Evolutionary conservation across 2,113 vertebrate genomes (phyloP).

Genomic region (Pygoscelis adeliae): DNA sequence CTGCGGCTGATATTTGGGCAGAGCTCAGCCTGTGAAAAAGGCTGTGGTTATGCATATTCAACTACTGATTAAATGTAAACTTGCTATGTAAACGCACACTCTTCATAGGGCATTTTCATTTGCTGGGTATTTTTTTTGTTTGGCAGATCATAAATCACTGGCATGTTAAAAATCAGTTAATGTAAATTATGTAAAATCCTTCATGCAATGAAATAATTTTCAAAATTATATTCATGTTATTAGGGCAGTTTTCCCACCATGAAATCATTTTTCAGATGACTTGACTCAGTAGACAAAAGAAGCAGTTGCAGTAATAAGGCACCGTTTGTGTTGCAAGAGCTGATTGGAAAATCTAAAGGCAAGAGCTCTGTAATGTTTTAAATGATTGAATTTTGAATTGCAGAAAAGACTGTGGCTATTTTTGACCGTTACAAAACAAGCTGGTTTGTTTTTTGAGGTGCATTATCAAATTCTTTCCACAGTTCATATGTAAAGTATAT

Average conservation of each 20-base stretch:
- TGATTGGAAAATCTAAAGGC: background rate
- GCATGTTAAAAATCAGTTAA: background rate
- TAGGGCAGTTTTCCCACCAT: background rate
- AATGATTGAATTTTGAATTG: background rate
- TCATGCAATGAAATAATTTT: background rate
- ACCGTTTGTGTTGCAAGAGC: background rate
- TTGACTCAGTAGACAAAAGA: background rate
- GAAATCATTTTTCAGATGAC: background rate
- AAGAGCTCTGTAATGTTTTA: background rate
- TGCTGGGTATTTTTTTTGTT: background rate
- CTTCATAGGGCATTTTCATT: background rate
- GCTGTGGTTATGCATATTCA: background rate
- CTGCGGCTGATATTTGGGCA: background rate
- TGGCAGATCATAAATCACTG: background rate
- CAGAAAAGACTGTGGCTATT: background rate
- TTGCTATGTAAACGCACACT: background rate
- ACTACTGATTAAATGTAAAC: background rate
- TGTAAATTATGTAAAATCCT: background rate
- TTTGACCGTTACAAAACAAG: background rate
- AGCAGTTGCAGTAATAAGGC: background rate
- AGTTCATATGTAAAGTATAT: background rate
- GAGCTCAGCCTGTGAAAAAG: background rate
- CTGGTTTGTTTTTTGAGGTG: background rate
- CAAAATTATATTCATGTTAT: background rate
- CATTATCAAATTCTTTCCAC: background rate